Evolutionary conservation across 2,888 invertebrate genomes (phyloP), one percentile per base, ranked within the genome.

Genomic region (Acleris cristana): DNA sequence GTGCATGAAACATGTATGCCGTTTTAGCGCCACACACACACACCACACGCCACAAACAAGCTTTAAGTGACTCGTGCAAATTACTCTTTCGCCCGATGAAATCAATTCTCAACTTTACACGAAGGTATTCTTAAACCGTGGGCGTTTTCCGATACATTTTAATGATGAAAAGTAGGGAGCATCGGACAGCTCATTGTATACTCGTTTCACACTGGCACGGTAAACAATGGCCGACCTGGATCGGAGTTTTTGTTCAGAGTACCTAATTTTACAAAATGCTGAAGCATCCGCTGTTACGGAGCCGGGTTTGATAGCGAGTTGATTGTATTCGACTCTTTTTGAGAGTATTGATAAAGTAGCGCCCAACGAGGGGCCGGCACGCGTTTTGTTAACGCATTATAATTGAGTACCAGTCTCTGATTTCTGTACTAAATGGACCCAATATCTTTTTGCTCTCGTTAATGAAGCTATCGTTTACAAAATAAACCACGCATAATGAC

Each of bases 161-260:
- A 67, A 67, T 63, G 51, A 21, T 51, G 62, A 67, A 67, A 67
- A 67, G 58, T 40, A 62, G 52, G 62, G 53, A 66, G 63, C 67
- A 63, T 63, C 53, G 67, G 67, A 62, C 51, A 59, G 61, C 64
- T 49, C 64, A 14, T 40, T 56, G 68, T 49, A 49, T 56, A 65
- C 60, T 49, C 40, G 48, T 55, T 48, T 48, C 48, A 82, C 85
- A 84, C 83, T 80, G 69, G 75, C 71, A 69, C 64, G 60, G 76
- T 78, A 81, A 80, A 88, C 88, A 88, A 89, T 82, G 76, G 79
- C 64, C 75, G 80, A 76, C 81, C 83, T 80, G 78, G 75, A 79
- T 81, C 76, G 66, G 72, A 76, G 74, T 81, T 85, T 82, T 82
- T 83, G 77, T 84, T 82, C 74, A 61, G 71, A 70, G 70, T 73